Evolutionary conservation across 2,113 vertebrate species (phyloP), one percentile per base, ranked within the genome.

Genomic region (Bettongia penicillata): DNA sequence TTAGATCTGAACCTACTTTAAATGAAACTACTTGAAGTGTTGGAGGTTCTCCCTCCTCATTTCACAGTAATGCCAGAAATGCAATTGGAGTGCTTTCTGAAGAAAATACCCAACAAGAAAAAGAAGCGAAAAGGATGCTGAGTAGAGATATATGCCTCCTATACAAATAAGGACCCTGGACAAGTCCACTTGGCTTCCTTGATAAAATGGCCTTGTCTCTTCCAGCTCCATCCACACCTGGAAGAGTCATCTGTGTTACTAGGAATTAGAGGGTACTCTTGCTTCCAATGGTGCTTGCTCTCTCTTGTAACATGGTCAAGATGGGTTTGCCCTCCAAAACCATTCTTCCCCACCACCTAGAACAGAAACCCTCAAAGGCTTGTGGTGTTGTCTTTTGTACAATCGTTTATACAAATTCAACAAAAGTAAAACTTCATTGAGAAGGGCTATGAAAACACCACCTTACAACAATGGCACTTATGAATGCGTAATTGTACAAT

Each of bases 361-460:
- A 89, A 99, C 96, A 98, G 96, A 99, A 98, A 98, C 51, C 90
- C 16, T 0, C 97, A 1, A 95, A 98, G 97, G 93, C 97, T 92
- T 94, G 91, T 0, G 92, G 84, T 95, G 43, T 2, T 24, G 92
- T 96, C 97, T 99, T 99, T 98, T 98, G 97, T 98, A 98, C 98
- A 99, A 98, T 97, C 97, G 97, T 99, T 99, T 98, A 99, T 99
- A 99, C 98, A 99, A 99, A 99, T 98, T 98, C 98, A 99, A 98
- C 98, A 99, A 99, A 99, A 98, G 98, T 98, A 98, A 99, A 99
- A 99, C 97, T 84, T 97, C 95, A 91, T 98, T 96, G 98, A 98
- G 98, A 98, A 98, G 97, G 98, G 98, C 98, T 98, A 98, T 97
- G 98, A 98, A 98, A 98, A 99, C 97, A 98, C 96, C 98, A 98